phyloP scores from a whole-genome alignment of 2,888 invertebrate genomes.

The Acronicta psi region DNA sequence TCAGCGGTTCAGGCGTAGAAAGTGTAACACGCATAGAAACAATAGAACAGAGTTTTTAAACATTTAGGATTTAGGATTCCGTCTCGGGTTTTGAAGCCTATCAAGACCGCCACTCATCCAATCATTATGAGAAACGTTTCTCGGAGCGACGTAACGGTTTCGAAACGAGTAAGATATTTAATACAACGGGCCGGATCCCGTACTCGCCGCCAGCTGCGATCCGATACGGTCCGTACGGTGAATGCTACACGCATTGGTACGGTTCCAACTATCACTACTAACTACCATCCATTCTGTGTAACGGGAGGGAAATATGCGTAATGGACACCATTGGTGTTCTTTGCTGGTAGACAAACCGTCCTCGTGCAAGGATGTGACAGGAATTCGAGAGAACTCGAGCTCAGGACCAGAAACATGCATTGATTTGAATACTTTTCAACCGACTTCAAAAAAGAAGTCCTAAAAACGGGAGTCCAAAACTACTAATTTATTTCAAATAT shows the following conservation, averaged over 20 bases:
- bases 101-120: background rate
- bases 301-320: conserved; percentile 15
- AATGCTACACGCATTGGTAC: conserved; percentile 28
- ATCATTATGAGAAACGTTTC: conserved; percentile 17
- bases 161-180: conserved; percentile 36
- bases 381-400: too few relatives aligned
- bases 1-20: too few relatives aligned
- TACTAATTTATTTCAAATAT: too few relatives aligned
- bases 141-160: conserved; percentile 22
- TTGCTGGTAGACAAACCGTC: background rate
- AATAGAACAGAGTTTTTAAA: too few relatives aligned
- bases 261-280: conserved; percentile 12
- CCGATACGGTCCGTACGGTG: conserved; percentile 41
- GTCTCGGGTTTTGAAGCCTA: too few relatives aligned
- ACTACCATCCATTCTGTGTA: conserved; percentile 41
- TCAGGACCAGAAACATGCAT: too few relatives aligned
- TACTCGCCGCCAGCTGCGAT: conserved; percentile 32
- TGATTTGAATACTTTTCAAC: too few relatives aligned
- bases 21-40: too few relatives aligned
- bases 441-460: too few relatives aligned
- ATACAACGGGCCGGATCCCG: conserved; percentile 48
- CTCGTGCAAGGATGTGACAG: too few relatives aligned
- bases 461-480: too few relatives aligned
- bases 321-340: background rate
- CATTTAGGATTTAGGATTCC: too few relatives aligned